phyloP scores from a whole-genome alignment of 2,888 invertebrate genomes.

The Plagodis pulveraria region DNA sequence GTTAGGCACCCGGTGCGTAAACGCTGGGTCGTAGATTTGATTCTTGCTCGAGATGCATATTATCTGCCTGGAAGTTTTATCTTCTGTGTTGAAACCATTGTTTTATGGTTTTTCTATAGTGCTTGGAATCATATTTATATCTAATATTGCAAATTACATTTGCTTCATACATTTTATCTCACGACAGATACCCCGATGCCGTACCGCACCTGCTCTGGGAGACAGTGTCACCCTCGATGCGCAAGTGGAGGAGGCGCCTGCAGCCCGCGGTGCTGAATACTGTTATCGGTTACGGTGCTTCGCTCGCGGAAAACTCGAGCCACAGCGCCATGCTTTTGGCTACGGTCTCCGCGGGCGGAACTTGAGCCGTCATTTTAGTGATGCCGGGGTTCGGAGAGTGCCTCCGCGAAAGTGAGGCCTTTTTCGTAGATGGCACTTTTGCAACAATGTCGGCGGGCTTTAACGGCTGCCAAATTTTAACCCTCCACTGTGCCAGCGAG shows the following conservation, averaged over 20 bases:
- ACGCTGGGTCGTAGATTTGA: no score
- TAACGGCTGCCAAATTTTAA: conserved; percentile 1
- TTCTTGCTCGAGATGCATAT: no score
- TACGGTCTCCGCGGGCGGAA: conserved; percentile 7
- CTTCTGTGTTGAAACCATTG: no score
- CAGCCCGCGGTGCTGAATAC: neutral
- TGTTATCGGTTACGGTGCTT: conserved; percentile 1
- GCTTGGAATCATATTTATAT: no score
- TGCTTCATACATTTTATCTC: no score
- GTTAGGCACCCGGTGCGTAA: no score
- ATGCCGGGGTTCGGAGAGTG: neutral
- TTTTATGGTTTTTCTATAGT: no score
- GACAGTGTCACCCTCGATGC: conserved; percentile 2
- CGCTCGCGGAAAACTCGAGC: conserved; percentile 7
- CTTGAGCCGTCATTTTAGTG: neutral
- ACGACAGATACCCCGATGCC: conserved; percentile 2
- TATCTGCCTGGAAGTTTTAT: no score
- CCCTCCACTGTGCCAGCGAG: neutral
- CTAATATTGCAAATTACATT: no score
- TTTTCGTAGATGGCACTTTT: conserved; percentile 20
- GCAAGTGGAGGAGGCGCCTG: neutral
- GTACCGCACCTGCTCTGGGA: conserved; percentile 12
- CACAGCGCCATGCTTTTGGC: conserved; percentile 10
- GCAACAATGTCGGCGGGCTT: conserved; percentile 14
- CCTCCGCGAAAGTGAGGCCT: conserved; percentile 6